Percentiles rank a stretch among this genome's conserved stretches.
Conservation (phyloP, 2,888 invertebrate genomes). For the Cephalotes varians region DNA sequence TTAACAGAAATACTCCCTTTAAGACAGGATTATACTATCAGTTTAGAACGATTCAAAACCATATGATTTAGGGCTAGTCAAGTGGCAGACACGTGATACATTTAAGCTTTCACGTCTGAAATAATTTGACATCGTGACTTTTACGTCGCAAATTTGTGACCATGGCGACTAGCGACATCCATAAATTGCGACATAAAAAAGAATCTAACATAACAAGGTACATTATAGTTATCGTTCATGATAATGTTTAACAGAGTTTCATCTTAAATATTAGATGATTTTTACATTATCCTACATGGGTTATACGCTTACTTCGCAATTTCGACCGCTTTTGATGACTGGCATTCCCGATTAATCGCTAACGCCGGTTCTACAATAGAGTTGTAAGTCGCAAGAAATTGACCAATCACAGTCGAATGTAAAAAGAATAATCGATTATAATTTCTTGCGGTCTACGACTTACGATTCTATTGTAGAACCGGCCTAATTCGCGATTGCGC, state of each 20-base stretch:
- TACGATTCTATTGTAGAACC: too few species aligned
- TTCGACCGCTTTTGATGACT: neutral
- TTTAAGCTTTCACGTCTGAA: neutral
- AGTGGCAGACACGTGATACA: neutral
- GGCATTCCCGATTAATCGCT: conserved; percentile 34
- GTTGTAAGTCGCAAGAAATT: too few species aligned
- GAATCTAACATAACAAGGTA: neutral
- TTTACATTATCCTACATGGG: neutral
- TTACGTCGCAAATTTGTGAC: neutral
- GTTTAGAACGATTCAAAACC: conserved; percentile 35
- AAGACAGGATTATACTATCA: conserved; percentile 20
- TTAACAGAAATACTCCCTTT: conserved; percentile 5
- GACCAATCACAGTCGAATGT: too few species aligned
- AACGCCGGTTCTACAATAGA: too few species aligned
- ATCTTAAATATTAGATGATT: conserved; percentile 19
- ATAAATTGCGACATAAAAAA: neutral
- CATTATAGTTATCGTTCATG: neutral
- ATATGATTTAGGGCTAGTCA: conserved; percentile 6
- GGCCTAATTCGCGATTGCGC: conserved; percentile 36
- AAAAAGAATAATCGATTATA: too few species aligned
- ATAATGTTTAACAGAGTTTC: neutral
- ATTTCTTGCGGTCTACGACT: too few species aligned
- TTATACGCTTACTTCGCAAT: conserved; percentile 18
- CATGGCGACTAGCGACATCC: too few species aligned
- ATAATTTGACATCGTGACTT: conserved; percentile 14